Evolutionary conservation across 2,888 invertebrate species (phyloP).

Genomic region (Ophion slaviceki): DNA sequence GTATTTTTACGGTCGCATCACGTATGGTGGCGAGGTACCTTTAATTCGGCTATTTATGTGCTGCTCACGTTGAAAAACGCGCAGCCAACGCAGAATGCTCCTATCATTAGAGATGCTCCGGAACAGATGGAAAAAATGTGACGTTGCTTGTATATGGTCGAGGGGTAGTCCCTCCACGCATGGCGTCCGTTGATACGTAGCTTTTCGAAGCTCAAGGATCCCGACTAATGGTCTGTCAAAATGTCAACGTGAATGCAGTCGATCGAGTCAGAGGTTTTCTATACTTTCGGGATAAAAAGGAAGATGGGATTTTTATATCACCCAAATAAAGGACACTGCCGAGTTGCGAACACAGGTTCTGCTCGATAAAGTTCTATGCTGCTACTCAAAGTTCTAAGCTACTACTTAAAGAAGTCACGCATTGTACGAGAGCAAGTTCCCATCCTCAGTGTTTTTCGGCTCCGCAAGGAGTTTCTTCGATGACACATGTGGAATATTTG

Average conservation of each 20-base stretch:
- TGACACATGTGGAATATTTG: neutral
- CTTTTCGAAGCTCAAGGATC: slow-evolving; percentile 20
- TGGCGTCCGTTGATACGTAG: neutral
- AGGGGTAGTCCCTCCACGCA: neutral
- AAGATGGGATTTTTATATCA: neutral
- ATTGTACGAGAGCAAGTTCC: neutral
- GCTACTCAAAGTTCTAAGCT: neutral
- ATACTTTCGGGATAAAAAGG: neutral
- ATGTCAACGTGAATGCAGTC: slow-evolving; percentile 12
- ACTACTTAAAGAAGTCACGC: neutral
- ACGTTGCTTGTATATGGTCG: neutral
- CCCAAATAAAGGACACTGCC: neutral
- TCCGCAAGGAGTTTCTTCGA: neutral
- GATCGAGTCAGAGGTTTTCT: slow-evolving; percentile 4
- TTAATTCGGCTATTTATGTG: slow-evolving; percentile 33
- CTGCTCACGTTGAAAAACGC: slow-evolving; percentile 26
- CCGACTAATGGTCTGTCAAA: slow-evolving; percentile 12
- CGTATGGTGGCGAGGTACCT: neutral
- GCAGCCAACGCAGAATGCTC: neutral
- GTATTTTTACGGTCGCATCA: slow-evolving; percentile 1
- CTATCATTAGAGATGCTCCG: slow-evolving; percentile 13
- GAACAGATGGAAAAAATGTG: neutral
- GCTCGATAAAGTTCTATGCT: neutral
- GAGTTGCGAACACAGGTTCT: neutral
- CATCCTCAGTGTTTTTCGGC: neutral